Conservation (phyloP, 2,797 vertebrate genomes). For the Erpetoichthys calabaricus region DNA sequence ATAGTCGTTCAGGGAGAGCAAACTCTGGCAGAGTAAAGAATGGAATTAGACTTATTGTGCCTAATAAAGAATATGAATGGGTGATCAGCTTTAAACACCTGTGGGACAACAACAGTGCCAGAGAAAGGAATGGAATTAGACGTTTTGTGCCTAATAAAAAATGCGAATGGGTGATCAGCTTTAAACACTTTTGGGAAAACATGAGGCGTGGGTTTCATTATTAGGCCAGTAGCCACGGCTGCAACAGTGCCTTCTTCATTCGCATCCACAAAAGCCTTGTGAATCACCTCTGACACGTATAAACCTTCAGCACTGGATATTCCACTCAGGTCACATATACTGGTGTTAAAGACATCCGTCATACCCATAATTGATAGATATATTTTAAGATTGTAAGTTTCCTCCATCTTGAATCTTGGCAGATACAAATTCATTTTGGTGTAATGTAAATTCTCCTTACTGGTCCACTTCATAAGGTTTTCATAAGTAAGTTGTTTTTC, state of each 20-base stretch:
- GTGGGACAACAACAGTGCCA: too few species aligned
- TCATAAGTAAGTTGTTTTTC: conserved; percentile 21
- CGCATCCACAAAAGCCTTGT: conserved; percentile 41
- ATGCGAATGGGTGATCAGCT: too few species aligned
- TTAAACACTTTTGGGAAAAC: too few species aligned
- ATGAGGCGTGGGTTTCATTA: not conserved
- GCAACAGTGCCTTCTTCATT: conserved; percentile 43
- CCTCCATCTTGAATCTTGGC: conserved; percentile 37
- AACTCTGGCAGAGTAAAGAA: too few species aligned
- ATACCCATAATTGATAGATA: conserved; percentile 33
- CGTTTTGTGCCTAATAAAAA: too few species aligned
- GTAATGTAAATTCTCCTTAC: conserved; percentile 9
- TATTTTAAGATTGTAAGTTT: conserved; percentile 30
- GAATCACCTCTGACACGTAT: conserved; percentile 34
- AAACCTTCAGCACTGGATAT: conserved; percentile 32
- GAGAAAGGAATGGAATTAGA: too few species aligned
- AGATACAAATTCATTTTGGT: conserved; percentile 31
- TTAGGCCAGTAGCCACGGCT: conserved; percentile 14
- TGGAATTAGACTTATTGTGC: too few species aligned
- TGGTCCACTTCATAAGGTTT: conserved; percentile 31
- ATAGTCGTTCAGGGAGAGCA: too few species aligned
- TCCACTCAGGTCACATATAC: conserved; percentile 39
- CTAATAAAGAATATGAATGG: too few species aligned
- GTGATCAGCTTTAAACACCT: too few species aligned
- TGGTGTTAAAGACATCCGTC: conserved; percentile 33